Base-by-base conservation (phyloP, 2,797 vertebrate species). In the Lophius americanus region DNA sequence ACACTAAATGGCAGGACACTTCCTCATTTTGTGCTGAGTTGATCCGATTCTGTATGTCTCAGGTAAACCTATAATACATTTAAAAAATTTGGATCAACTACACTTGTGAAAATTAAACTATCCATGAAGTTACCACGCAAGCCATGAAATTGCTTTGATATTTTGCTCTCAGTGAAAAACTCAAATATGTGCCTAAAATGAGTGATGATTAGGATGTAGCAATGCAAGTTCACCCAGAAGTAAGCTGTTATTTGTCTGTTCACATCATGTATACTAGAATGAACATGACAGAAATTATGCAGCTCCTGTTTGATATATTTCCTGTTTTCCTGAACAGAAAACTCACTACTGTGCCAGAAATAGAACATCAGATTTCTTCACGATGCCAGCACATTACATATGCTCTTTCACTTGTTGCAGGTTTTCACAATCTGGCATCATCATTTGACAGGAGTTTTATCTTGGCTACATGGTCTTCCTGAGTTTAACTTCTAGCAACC, bases 281-380 rank as follows among this genome's bases (percentile, higher is more conserved):
- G 53, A 51, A 55, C 47, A 53, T 38, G 12, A 38, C 50, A 55
- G 49, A 60, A 79, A 78, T 41, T 43, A 68, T 59, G 55, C 50
- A 54, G 61, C 54, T 70, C 63, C 54, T 60, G 23, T 49, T 68
- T 14, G 14, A 48, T 50, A 41, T 51, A 66, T 64, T 41, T 61
- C 10, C 62, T 14, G 5, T 77, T 73, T 66, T n/a, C n/a, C n/a
- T n/a, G 81, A 92, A 81, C 61, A 84, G 78, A 85, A 91, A 89
- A 81, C 72, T 55, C 58, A 87, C 72, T 12, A 87, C 72, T 12
- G 68, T 80, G 68, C 80, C 60, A 64, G 64, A 55, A 66, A 61
- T 75, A 69, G 85, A 71, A 72, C 77, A 85, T 81, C 70, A 68
- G 64, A 80, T 85, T 72, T 82, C 67, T 63, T 58, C 69, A 67